These are phyloP conservation scores for Leucoptera coffeella DNA, from an alignment of 2,888 invertebrate species.

Conservation along the genomic window DNA sequence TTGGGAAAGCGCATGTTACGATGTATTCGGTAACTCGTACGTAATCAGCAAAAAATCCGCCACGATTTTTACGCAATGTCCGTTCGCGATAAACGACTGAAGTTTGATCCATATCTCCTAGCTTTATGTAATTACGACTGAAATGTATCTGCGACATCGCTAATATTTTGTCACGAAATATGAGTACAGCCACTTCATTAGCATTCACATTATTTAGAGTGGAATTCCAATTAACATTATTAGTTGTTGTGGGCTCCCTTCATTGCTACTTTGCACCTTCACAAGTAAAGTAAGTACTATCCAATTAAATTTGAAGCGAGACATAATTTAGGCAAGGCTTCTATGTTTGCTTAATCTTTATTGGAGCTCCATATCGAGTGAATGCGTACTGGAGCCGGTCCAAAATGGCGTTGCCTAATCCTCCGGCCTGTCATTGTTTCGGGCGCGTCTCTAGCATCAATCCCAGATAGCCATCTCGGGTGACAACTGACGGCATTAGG, in stretches of 20 bases:
- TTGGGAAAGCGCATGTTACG: conserved; percentile 45
- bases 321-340: too few species aligned
- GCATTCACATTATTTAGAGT: too few species aligned
- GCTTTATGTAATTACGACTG: too few species aligned
- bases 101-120: too few species aligned
- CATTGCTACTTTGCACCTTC: not conserved
- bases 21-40: conserved; percentile 36
- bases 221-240: conserved; percentile 1
- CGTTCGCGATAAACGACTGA: too few species aligned
- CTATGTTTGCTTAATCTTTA: too few species aligned
- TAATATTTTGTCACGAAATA: too few species aligned
- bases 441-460: conserved; percentile 48
- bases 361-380: too few species aligned
- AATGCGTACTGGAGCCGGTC: conserved; percentile 12
- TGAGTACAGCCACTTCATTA: too few species aligned
- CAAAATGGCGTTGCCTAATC: conserved; percentile 37
- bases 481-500: conserved; percentile 31
- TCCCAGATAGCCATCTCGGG: conserved; percentile 38
- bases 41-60: conserved; percentile 25
- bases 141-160: too few species aligned
- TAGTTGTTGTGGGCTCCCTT: not conserved
- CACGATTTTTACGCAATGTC: conserved; percentile 7
- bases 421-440: conserved; percentile 41
- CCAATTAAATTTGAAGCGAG: too few species aligned
- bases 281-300: too few species aligned